Conservation (phyloP, 2,888 invertebrate species). For the Apodemia zela region DNA sequence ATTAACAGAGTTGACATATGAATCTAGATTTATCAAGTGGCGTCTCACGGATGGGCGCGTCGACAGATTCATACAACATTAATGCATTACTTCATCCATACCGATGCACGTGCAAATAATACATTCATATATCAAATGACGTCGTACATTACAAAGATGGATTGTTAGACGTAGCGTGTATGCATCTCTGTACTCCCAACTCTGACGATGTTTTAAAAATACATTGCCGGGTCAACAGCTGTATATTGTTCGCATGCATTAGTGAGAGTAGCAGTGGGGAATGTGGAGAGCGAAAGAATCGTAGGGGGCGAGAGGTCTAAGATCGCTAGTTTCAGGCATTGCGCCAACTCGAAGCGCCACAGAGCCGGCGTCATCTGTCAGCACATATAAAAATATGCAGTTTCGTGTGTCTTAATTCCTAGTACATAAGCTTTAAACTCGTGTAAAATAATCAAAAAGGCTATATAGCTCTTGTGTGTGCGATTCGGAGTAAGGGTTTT, state of each 20-base stretch:
- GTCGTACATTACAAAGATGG: conserved; percentile 21
- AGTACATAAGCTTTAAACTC: conserved; percentile 45
- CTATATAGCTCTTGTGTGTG: conserved; percentile 53
- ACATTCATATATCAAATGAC: conserved; percentile 24
- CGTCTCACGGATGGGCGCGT: neutral
- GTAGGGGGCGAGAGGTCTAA: conserved; percentile 45
- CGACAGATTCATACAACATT: conserved; percentile 1
- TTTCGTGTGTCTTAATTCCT: conserved; percentile 38
- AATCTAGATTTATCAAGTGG: conserved; percentile 6
- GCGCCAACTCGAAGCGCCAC: conserved; percentile 72
- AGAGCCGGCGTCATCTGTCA: conserved; percentile 51
- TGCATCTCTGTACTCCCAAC: conserved; percentile 19
- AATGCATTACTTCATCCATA: conserved; percentile 3
- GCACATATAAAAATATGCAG: conserved; percentile 40
- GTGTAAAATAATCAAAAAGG: conserved; percentile 23
- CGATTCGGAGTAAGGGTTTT: conserved; percentile 65
- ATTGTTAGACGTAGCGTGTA: conserved; percentile 24
- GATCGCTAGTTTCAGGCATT: conserved; percentile 60
- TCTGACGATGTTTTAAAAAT: conserved; percentile 36
- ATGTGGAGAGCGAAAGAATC: conserved; percentile 51
- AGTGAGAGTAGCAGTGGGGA: conserved; percentile 53
- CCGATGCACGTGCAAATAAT: conserved; percentile 26
- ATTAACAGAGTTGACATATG: neutral
- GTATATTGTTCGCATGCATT: conserved; percentile 52
- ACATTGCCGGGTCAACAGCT: conserved; percentile 53